Conservation (phyloP, 1,140 invertebrate species). For the Dendroctonus valens region DNA sequence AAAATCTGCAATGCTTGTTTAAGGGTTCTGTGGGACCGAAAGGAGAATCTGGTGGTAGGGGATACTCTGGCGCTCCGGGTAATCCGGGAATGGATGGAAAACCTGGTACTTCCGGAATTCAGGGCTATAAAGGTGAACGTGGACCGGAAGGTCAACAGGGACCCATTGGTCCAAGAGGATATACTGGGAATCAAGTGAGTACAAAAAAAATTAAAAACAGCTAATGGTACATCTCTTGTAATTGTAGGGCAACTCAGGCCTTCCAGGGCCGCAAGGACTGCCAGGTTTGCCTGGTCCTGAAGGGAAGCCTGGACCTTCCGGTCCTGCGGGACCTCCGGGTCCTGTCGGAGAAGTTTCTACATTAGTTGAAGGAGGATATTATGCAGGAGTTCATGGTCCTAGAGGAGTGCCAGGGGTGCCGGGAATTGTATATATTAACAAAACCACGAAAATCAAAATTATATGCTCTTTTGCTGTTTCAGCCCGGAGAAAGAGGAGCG, state of each 20-base stretch:
- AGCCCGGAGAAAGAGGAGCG: slow-evolving; percentile 46
- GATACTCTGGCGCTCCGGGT: slow-evolving; percentile 49
- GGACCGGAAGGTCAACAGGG: slow-evolving; percentile 59
- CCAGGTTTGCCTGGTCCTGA: slow-evolving; percentile 47
- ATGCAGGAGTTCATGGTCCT: slow-evolving; percentile 45
- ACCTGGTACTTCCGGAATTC: slow-evolving; percentile 52
- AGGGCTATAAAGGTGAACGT: slow-evolving; percentile 54
- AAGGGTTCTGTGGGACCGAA: slow-evolving; percentile 40
- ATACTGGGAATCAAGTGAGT: slow-evolving; percentile 51
- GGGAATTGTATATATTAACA: slow-evolving; percentile 41
- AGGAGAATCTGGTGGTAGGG: slow-evolving; percentile 45
- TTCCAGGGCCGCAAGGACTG: slow-evolving; percentile 42
- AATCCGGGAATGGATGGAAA: slow-evolving; percentile 48
- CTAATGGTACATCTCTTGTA: no score
- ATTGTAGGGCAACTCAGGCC: slow-evolving; percentile 29
- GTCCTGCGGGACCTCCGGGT: slow-evolving; percentile 42
- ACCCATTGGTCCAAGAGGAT: slow-evolving; percentile 60
- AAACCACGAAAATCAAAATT: neutral
- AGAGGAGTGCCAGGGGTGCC: slow-evolving; percentile 48
- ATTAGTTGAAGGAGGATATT: slow-evolving; percentile 36
- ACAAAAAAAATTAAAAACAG: no score
- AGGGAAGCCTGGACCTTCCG: slow-evolving; percentile 32
- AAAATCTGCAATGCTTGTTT: neutral
- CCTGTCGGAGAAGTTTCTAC: slow-evolving; percentile 38
- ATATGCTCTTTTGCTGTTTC: neutral